Conservation (phyloP, 2,113 vertebrate species). For the Himantopus leucocephalus region DNA sequence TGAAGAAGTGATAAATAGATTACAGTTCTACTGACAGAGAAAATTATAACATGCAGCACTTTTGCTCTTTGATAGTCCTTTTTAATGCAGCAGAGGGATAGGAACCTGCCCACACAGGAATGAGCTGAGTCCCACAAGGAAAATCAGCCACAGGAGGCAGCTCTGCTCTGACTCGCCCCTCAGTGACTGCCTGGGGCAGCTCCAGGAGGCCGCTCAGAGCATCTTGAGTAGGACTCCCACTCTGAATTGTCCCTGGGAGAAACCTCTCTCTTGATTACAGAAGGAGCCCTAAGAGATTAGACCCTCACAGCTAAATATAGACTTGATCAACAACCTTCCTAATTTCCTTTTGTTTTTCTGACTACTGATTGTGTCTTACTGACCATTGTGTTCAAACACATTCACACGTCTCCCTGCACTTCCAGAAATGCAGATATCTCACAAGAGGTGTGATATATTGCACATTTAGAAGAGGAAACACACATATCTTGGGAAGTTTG, state of each 20-base stretch:
- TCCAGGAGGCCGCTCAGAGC: background rate
- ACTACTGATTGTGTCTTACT: background rate
- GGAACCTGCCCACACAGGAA: background rate
- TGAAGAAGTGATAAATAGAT: constrained; percentile 27
- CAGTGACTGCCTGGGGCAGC: background rate
- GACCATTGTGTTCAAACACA: background rate
- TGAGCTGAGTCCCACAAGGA: background rate
- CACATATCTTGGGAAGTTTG: background rate
- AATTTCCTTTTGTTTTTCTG: background rate
- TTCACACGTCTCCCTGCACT: background rate
- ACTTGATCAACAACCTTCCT: background rate
- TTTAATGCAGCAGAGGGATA: background rate
- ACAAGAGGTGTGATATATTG: background rate
- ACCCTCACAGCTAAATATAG: background rate
- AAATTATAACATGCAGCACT: background rate
- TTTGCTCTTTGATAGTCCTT: background rate
- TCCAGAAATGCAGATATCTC: background rate
- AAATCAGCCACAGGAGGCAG: background rate
- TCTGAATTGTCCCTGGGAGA: background rate
- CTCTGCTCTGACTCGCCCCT: background rate
- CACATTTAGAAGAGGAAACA: background rate
- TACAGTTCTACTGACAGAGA: background rate
- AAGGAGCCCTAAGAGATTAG: background rate
- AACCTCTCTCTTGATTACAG: background rate
- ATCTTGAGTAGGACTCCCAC: background rate